These are phyloP conservation scores for Agraylea sexmaculata DNA, from an alignment of 1,140 invertebrate genomes.

Conservation along the genomic window DNA sequence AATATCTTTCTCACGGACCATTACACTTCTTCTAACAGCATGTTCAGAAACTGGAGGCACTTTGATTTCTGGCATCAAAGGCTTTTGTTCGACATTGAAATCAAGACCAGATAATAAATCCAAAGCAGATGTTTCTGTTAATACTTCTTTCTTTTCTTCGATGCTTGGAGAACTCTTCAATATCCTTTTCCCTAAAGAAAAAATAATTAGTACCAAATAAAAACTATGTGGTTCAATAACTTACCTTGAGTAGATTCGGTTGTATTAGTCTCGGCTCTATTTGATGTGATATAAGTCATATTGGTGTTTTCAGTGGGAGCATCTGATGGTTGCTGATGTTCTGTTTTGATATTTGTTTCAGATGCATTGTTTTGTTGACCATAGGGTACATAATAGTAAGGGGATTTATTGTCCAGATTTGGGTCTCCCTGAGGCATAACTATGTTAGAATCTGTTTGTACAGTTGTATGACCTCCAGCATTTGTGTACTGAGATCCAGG, in stretches of 20 bases:
- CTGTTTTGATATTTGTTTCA: neutral
- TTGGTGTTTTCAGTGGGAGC: conserved; percentile 4
- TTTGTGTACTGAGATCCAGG: conserved; percentile 28
- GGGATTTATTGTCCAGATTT: conserved; percentile 19
- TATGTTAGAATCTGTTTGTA: conserved; percentile 41
- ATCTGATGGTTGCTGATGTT: conserved; percentile 6
- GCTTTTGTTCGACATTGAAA: conserved; percentile 56
- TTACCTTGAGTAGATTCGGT: conserved; percentile 17
- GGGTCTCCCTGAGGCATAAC: conserved; percentile 24
- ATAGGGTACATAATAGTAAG: conserved; percentile 42
- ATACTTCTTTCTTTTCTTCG: conserved; percentile 9
- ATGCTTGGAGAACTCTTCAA: conserved; percentile 16
- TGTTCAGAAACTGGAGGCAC: conserved; percentile 37
- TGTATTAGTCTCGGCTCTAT: conserved; percentile 15
- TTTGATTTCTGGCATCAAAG: conserved; percentile 50
- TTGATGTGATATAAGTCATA: conserved; percentile 17
- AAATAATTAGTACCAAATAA: too few species aligned
- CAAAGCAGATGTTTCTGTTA: conserved; percentile 47
- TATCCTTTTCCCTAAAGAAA: too few species aligned
- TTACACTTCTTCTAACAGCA: conserved; percentile 26
- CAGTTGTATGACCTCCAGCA: conserved; percentile 26
- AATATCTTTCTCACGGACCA: conserved; percentile 32
- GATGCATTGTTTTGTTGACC: conserved; percentile 31
- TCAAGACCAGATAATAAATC: conserved; percentile 69
- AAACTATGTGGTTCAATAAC: too few species aligned